Evolutionary conservation across 2,113 vertebrate species (phyloP).

Genomic region (Pseudorectes ferrugineus): DNA sequence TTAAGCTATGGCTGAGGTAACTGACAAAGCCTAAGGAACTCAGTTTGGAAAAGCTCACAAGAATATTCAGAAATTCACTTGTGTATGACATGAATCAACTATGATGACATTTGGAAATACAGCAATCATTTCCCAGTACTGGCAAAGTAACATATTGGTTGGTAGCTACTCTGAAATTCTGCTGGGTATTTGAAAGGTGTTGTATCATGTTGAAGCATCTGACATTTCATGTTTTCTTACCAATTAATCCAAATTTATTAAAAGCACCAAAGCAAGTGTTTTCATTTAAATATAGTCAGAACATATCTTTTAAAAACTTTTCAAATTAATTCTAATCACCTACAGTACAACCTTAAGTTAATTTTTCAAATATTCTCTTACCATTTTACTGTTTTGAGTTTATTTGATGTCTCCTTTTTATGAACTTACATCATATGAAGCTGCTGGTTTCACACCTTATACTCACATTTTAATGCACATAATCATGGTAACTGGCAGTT

Average conservation of each 20-base stretch:
- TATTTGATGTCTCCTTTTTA: conserved; percentile 34
- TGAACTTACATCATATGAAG: neutral
- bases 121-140: neutral
- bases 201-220: neutral
- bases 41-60: neutral
- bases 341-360: neutral
- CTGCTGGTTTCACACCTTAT: conserved; percentile 26
- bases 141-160: neutral
- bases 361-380: conserved; percentile 13
- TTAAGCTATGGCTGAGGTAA: neutral
- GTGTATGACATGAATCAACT: neutral
- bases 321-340: conserved; percentile 10
- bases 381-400: neutral
- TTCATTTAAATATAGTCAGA: neutral
- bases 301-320: neutral
- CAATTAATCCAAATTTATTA: neutral
- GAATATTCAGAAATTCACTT: neutral
- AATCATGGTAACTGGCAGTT: neutral
- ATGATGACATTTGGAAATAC: neutral
- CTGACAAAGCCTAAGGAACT: neutral
- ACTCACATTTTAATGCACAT: conserved; percentile 6
- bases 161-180: neutral
- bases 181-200: neutral
- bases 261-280: neutral
- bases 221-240: conserved; percentile 10